phyloP scores from a whole-genome alignment of 2,888 invertebrate species.

The Sepioteuthis lessoniana region DNA sequence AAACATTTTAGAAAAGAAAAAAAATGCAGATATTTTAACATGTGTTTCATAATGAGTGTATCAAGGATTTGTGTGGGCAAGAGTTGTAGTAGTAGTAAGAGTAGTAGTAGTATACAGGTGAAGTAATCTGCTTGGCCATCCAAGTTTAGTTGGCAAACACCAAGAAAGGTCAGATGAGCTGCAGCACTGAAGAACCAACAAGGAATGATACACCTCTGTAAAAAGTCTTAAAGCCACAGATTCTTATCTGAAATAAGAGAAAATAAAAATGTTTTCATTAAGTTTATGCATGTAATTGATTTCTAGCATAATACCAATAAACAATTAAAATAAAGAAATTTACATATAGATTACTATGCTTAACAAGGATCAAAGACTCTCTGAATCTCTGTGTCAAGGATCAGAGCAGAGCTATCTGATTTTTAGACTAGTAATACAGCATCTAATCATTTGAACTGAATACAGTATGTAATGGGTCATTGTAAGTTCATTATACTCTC shows the following conservation, averaged over 20 bases:
- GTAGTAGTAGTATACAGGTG: neutral
- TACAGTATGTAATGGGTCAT: too few species aligned
- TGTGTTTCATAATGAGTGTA: neutral
- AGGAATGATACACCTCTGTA: neutral
- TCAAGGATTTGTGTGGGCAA: neutral
- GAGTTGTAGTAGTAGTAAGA: neutral
- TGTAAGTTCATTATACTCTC: too few species aligned
- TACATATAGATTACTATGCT: too few species aligned
- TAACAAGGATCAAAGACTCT: too few species aligned
- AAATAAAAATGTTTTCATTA: neutral
- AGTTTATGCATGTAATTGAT: too few species aligned
- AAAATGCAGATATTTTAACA: constrained; percentile 14
- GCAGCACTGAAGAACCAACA: neutral
- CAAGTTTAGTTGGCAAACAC: neutral
- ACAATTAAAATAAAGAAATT: too few species aligned
- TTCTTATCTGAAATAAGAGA: neutral
- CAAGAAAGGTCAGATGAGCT: neutral
- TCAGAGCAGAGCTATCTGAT: too few species aligned
- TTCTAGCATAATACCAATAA: too few species aligned
- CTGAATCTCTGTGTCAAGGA: too few species aligned
- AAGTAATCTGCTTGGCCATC: neutral
- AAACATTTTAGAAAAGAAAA: neutral
- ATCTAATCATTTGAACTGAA: too few species aligned
- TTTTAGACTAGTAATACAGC: too few species aligned
- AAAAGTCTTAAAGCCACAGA: neutral